Evolutionary conservation across 2,888 invertebrate species (phyloP), one percentile per base, ranked within the genome.

Genomic region (Ypsolopha scabrella): DNA sequence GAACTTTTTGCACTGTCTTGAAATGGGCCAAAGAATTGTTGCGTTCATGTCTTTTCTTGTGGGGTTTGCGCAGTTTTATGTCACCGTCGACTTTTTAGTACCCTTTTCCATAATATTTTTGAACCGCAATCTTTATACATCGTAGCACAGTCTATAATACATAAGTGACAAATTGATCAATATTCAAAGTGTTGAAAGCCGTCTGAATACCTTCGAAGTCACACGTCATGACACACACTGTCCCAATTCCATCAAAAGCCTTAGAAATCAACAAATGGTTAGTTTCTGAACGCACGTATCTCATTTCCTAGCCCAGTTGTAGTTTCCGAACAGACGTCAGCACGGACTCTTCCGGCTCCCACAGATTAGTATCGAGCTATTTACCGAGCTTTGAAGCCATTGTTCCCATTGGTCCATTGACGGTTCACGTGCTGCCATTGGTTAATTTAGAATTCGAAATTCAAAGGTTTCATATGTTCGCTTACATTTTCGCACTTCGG

Each of bases 291-390:
- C 60, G 73, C 74, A 77, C 72, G 80, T 85, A 86, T 85, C 85
- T 85, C 85, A 85, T 86, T 85, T 86, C 85, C 85, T 82, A 85
- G 80, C 82, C 80, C 83, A 81, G 83, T 82, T 79, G 80, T 68
- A 75, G 80, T 64, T 81, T 83, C 83, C 82, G 83, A 78, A 72
- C 71, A 68, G 75, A 76, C 82, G 81, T 75, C 77, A 76, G 76
- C 78, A 68, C 70, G 68, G 70, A 68, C 72, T 68, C 74, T 72
- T 85, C 85, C 85, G 83, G 82, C 83, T 83, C 74, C 77, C 8
- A 41, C 62, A 82, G 85, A 86, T 86, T 83, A 83, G 76, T 80
- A 86, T 86, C 85, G 77, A 50, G 72, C 73, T 68, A 76, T 80
- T 80, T 82, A 79, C 83, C 76, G 47, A 4, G 24, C 24, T 24